A percentile compares a stretch with the other conserved stretches of the same genome.
phyloP scores from a whole-genome alignment of 2,888 invertebrate species.

The Orchesellides sinensis region DNA sequence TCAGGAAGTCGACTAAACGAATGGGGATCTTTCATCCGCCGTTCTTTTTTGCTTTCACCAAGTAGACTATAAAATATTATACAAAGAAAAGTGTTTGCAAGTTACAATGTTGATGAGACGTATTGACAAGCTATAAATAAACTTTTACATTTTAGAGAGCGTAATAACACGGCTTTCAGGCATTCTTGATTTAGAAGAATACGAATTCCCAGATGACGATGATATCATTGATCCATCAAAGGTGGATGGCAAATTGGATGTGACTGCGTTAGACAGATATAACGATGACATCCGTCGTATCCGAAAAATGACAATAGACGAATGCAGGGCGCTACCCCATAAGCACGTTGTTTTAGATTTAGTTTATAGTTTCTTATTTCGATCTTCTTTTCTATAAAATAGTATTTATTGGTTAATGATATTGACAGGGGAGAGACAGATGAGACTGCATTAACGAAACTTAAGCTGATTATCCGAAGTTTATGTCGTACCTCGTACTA shows the following conservation, averaged over 20 bases:
- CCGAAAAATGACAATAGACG: constrained; percentile 59
- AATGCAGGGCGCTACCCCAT: constrained; percentile 61
- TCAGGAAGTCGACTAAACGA: not conserved
- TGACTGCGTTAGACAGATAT: constrained; percentile 71
- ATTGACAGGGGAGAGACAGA: constrained; percentile 38
- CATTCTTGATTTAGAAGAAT: constrained; percentile 31
- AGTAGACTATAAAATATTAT: too few species aligned
- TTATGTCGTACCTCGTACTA: constrained; percentile 65
- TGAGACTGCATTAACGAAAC: not conserved
- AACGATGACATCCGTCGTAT: constrained; percentile 70
- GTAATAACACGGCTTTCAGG: not conserved
- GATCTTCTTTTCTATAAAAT: not conserved
- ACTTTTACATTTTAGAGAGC: constrained; percentile 14
- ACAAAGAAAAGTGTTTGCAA: not conserved
- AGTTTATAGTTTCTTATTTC: not conserved
- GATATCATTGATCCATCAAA: constrained; percentile 29
- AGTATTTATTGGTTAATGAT: too few species aligned
- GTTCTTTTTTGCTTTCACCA: too few species aligned
- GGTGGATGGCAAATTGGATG: constrained; percentile 56
- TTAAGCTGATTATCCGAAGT: constrained; percentile 28
- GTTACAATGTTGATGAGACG: not conserved
- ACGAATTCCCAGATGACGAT: constrained; percentile 50
- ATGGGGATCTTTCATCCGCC: not conserved
- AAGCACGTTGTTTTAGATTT: constrained; percentile 21
- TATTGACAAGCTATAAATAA: not conserved